These are phyloP conservation scores for Miichthys miiuy DNA, from an alignment of 2,797 vertebrate genomes.

Conservation along the genomic window DNA sequence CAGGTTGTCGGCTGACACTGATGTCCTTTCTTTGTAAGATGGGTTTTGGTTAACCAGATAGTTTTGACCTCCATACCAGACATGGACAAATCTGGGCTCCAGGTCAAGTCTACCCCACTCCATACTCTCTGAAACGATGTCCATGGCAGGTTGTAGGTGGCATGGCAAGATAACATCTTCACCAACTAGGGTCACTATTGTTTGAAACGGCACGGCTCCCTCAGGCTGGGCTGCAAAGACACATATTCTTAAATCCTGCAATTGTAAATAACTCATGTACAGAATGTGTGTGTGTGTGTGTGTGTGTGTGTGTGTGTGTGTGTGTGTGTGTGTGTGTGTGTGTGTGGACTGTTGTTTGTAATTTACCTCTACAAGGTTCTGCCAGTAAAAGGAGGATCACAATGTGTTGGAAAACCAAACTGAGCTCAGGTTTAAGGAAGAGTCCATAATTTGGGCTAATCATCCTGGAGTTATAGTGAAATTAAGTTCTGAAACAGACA, in stretches of 20 bases:
- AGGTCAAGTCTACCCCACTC: conserved; percentile 45
- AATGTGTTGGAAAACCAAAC: neutral
- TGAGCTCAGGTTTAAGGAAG: neutral
- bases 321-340: neutral
- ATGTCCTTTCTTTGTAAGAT: conserved; percentile 48
- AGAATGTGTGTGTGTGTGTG: neutral
- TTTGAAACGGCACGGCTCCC: neutral
- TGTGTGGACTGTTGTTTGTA: neutral
- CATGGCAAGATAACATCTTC: conserved; percentile 27
- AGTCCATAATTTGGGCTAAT: neutral
- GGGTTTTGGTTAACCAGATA: neutral
- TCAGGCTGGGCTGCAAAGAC: conserved; percentile 6
- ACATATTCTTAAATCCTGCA: neutral
- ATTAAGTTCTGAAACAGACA: too few relatives aligned
- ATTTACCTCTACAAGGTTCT: neutral
- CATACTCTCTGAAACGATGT: conserved; percentile 23
- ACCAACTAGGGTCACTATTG: conserved; percentile 11
- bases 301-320: neutral
- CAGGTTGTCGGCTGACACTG: conserved; percentile 50
- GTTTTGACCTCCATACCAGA: neutral
- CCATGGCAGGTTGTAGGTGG: conserved; percentile 11
- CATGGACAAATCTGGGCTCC: conserved; percentile 27
- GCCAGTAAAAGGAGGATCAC: conserved; percentile 2
- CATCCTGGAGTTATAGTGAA: neutral
- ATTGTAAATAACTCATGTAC: neutral